Evolutionary conservation across 1,140 invertebrate species (phyloP).

Genomic region (Dolichoris vasculosae): DNA sequence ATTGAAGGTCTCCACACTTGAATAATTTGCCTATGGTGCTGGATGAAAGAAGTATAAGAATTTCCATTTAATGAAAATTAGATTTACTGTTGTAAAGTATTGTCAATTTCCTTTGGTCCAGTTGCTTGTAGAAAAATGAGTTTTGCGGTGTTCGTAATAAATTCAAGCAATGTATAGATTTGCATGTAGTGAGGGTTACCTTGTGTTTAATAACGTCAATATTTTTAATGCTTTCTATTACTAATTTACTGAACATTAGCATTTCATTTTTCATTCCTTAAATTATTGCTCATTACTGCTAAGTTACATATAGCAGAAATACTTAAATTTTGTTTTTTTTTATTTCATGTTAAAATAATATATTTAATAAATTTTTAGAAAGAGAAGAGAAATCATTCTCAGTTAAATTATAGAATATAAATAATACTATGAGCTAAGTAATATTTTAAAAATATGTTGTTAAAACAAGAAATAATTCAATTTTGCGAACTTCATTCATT

Average conservation of each 20-base stretch:
- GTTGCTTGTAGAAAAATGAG: too few species aligned
- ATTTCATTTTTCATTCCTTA: neutral
- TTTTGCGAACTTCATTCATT: conserved; percentile 50
- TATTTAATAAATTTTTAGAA: too few species aligned
- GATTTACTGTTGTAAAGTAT: neutral
- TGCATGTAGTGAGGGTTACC: neutral
- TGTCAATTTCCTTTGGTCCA: neutral
- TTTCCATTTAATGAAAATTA: conserved; percentile 17
- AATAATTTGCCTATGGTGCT: neutral
- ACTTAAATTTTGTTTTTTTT: too few species aligned
- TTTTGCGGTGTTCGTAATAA: neutral
- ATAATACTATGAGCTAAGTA: too few species aligned
- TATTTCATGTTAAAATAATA: too few species aligned
- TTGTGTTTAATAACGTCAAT: neutral
- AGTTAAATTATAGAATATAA: too few species aligned
- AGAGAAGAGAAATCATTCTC: too few species aligned
- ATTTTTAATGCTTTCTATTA: neutral
- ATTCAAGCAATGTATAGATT: neutral
- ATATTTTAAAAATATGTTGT: neutral
- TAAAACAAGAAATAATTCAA: neutral
- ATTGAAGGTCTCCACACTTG: neutral
- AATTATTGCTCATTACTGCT: neutral
- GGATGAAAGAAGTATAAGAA: neutral
- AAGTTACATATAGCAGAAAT: too few species aligned
- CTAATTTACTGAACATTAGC: neutral